Evolutionary conservation across 1,140 invertebrate genomes (phyloP).

Genomic region (Colletes gigas): DNA sequence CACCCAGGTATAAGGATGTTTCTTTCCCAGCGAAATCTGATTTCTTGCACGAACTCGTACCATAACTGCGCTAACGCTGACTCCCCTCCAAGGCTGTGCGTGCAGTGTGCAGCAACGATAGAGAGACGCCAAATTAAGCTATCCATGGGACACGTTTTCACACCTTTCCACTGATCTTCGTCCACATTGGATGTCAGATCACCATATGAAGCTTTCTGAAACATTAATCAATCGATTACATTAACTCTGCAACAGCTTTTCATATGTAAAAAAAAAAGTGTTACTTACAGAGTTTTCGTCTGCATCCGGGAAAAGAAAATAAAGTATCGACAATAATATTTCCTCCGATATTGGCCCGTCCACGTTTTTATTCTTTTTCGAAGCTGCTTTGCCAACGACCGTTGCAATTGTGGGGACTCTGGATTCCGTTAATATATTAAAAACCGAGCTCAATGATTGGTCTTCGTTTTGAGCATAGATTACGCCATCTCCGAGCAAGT

Average conservation of each 20-base stretch:
- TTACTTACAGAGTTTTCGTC: slow-evolving; percentile 83
- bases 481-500: slow-evolving; percentile 83
- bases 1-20: slow-evolving; percentile 91
- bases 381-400: slow-evolving; percentile 77
- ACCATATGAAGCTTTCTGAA: slow-evolving; percentile 76
- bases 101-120: slow-evolving; percentile 90
- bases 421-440: slow-evolving; percentile 83
- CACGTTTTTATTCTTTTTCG: slow-evolving; percentile 78
- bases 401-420: slow-evolving; percentile 82
- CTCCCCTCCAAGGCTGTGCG: slow-evolving; percentile 89
- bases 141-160: slow-evolving; percentile 90
- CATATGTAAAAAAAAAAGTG: too few species aligned
- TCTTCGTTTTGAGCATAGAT: slow-evolving; percentile 68
- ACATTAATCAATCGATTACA: slow-evolving; percentile 39
- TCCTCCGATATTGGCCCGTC: slow-evolving; percentile 89
- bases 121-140: slow-evolving; percentile 92
- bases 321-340: slow-evolving; percentile 88
- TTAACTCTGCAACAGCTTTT: background rate
- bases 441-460: slow-evolving; percentile 76
- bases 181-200: slow-evolving; percentile 66
- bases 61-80: slow-evolving; percentile 93
- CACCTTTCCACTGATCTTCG: slow-evolving; percentile 78
- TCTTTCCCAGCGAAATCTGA: slow-evolving; percentile 94
- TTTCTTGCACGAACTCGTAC: slow-evolving; percentile 95
- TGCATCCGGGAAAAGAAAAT: slow-evolving; percentile 95